phyloP scores from a whole-genome alignment of 2,113 vertebrate genomes.

The Ochotona curzoniae region DNA sequence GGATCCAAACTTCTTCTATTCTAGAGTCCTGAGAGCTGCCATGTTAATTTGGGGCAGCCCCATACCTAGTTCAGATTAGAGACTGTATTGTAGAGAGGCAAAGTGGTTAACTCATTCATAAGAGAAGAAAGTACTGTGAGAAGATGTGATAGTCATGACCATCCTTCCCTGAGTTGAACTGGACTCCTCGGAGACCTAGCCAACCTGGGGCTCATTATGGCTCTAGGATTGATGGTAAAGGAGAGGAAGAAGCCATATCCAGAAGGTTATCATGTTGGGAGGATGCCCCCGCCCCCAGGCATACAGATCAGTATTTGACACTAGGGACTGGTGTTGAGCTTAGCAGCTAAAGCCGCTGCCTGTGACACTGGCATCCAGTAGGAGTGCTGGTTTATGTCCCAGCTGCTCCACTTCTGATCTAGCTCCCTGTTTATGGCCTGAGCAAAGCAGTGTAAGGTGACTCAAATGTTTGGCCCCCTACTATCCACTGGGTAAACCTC shows the following conservation, averaged over 20 bases:
- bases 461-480: no score
- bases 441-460: no score
- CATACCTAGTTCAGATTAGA: neutral
- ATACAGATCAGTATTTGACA: neutral
- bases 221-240: fast-evolving
- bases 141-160: neutral
- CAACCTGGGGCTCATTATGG: neutral
- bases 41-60: neutral
- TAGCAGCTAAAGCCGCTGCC: no score
- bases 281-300: neutral
- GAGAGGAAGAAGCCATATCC: neutral
- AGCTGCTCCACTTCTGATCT: no score
- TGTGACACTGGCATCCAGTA: no score
- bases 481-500: no score
- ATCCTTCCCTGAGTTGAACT: no score
- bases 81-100: neutral
- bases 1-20: neutral
- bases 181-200: fast-evolving
- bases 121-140: neutral
- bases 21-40: neutral
- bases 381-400: no score
- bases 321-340: no score
- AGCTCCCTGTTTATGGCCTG: no score
- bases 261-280: neutral
- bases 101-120: neutral